phyloP scores from a whole-genome alignment of 2,113 vertebrate genomes.

The Thunnus maccoyii region DNA sequence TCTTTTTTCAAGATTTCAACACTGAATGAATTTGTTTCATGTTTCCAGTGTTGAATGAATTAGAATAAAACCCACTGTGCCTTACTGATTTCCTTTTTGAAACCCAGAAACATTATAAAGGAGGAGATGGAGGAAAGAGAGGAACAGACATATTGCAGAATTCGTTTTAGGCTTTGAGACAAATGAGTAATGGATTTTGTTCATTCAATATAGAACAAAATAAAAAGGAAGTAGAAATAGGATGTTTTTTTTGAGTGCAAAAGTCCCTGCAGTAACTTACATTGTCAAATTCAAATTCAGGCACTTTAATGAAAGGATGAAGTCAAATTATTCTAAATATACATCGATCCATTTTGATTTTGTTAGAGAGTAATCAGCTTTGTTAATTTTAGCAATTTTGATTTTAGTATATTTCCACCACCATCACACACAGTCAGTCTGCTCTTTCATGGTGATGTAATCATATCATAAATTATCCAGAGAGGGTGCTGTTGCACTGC shows the following conservation, averaged over 20 bases:
- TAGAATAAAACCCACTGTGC: not conserved
- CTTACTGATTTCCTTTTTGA: not conserved
- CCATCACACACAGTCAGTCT: not conserved
- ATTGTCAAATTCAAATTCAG: not conserved
- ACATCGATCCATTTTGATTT: not conserved
- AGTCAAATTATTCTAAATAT: conserved; percentile 15
- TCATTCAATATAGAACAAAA: not conserved
- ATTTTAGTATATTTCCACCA: conserved; percentile 5
- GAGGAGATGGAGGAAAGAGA: not conserved
- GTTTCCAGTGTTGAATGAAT: conserved; percentile 5
- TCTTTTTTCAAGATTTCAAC: not conserved
- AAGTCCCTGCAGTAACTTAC: not conserved
- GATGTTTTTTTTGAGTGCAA: not conserved
- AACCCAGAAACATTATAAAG: not conserved
- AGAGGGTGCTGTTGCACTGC: conserved; percentile 83
- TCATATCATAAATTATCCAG: conserved; percentile 60
- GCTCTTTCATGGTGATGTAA: conserved; percentile 49
- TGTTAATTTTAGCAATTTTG: not conserved
- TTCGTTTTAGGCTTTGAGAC: not conserved
- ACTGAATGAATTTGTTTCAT: not conserved
- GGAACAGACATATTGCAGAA: not conserved
- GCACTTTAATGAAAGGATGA: not conserved
- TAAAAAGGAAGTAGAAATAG: not conserved
- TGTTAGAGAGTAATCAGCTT: not conserved
- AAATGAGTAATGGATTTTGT: conserved; percentile 8